phyloP scores from a whole-genome alignment of 2,797 vertebrate species.

The Enteromius viviparus region DNA sequence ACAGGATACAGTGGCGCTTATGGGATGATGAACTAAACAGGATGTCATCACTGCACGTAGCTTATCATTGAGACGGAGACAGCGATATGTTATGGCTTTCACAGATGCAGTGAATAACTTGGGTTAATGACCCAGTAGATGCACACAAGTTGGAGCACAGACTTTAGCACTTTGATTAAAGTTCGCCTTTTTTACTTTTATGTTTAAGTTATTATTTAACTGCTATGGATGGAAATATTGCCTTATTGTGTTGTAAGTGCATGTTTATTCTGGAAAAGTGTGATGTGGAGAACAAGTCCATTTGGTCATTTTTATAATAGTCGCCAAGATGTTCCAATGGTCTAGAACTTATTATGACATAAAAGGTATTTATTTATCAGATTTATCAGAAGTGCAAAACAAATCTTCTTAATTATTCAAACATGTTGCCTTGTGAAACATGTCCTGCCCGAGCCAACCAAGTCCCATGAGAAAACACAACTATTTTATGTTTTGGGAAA shows the following conservation, averaged over 20 bases:
- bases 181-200: not conserved
- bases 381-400: not conserved
- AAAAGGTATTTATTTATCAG: not conserved
- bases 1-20: constrained; percentile 55
- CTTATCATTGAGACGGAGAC: constrained; percentile 9
- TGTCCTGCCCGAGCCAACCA: not conserved
- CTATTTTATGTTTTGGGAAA: not conserved
- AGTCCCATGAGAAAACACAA: not conserved
- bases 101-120: constrained; percentile 5
- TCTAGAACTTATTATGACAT: not conserved
- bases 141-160: constrained; percentile 2
- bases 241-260: not conserved
- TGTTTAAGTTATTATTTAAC: constrained; percentile 20
- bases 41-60: constrained; percentile 32
- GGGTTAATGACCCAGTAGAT: constrained; percentile 20
- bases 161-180: constrained; percentile 34
- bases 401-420: not conserved
- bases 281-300: not conserved
- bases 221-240: not conserved
- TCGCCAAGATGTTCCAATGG: not conserved
- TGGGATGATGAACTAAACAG: not conserved
- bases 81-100: constrained; percentile 9
- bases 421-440: not conserved
- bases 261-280: not conserved
- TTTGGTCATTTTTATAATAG: not conserved